Evolutionary conservation across 1,140 invertebrate genomes (phyloP), one percentile per base, ranked within the genome.

Genomic region (Drosophila willistoni): DNA sequence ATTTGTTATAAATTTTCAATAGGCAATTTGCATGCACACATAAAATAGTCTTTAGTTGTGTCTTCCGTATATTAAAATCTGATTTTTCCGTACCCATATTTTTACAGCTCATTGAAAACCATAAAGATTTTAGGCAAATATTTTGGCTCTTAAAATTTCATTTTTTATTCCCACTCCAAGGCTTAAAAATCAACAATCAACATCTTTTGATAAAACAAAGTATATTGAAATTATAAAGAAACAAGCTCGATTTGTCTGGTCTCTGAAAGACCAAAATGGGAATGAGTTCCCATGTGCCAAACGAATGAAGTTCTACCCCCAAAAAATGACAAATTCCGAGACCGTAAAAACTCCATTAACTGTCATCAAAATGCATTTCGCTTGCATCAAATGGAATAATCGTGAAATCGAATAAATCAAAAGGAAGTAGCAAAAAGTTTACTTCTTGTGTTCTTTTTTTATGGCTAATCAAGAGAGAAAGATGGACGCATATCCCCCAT

Each of bases 311-410:
- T 14, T 29, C 19, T 42, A 54, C 44, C 42, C 78, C 78, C 73
- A 67, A 70, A 79, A 29, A 29, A 29, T 29, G 57, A 70, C 68
- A 67, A 69, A 61, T 71, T 85, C 69, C 65, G 81, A 74, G 80
- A 71, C 83, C 83, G 79, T 89, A 87, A 87, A 87, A 87, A 89
- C 83, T 87, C 84, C 84, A 87, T 87, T 87, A 87, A 89, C 83
- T 89, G 83, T 77, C 83, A 87, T 87, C 84, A 87, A 87, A 87
- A 87, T 87, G 83, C 84, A 87, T 87, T 87, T 87, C 80, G 77
- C 65, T 83, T 87, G 83, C 83, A 87, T 83, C 84, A 87, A 87
- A 87, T 77, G 69, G 83, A 87, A 83, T 89, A 83, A 77, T 51
- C 79, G 89, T 83, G 84, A 87, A 87, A 87, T 83, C 83, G 73